A percentile compares a stretch with the other conserved stretches of the same genome.
These are phyloP conservation scores for Aphidoletes aphidimyza DNA, from an alignment of 2,888 invertebrate genomes.

Conservation along the genomic window DNA sequence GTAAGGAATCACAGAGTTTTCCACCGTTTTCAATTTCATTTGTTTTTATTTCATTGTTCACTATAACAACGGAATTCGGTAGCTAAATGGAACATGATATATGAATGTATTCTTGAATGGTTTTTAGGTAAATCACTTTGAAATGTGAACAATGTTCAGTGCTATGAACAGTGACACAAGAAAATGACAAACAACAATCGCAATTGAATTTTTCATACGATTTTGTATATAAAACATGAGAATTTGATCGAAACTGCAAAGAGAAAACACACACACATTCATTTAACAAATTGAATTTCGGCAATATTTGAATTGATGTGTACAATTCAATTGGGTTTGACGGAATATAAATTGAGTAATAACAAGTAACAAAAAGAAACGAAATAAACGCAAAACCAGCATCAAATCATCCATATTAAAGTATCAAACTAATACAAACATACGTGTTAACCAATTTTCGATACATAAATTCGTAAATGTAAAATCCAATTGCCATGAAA, in stretches of 20 bases:
- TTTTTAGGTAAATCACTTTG: background rate
- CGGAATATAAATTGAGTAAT: background rate
- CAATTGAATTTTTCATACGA: conserved; percentile 4
- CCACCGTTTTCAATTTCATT: conserved; percentile 49
- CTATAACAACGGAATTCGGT: conserved; percentile 47
- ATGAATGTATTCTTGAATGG: background rate
- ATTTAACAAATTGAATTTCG: too few relatives aligned
- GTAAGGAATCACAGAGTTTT: background rate
- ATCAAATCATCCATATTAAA: conserved; percentile 9
- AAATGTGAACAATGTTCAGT: background rate
- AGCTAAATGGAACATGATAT: background rate
- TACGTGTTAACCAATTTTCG: background rate
- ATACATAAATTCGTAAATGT: conserved; percentile 36
- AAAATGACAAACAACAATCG: background rate
- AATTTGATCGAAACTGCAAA: too few relatives aligned
- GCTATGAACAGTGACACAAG: background rate
- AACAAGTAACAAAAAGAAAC: background rate
- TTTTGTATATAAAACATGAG: too few relatives aligned
- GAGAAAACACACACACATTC: too few relatives aligned
- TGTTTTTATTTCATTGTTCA: conserved; percentile 38
- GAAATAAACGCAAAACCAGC: background rate
- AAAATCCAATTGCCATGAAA: conserved; percentile 50
- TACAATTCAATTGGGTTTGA: background rate
- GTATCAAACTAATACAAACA: background rate
- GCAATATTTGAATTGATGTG: background rate